Base-by-base conservation (phyloP, 1,140 invertebrate genomes). In the Bombus waltoni region DNA sequence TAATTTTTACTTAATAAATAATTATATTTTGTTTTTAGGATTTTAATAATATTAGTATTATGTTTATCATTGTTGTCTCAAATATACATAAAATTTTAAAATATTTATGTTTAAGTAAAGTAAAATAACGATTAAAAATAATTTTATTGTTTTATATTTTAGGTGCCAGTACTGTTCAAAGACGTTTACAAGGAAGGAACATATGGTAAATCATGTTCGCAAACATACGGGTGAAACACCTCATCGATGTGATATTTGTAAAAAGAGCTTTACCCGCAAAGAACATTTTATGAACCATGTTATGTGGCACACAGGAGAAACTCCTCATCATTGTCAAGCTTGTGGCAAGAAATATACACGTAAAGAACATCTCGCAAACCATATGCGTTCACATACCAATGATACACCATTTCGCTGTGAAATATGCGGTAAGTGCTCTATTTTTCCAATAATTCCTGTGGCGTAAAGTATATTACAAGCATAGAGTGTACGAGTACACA, bases 351-450 rank as follows among this genome's bases (percentile, higher is more conserved):
- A 97, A 92, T 97, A 97, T 94, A 97, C 97, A 76, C 96, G 97
- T 84, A 97, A 97, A 94, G 97, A 97, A 93, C 97, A 97, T 95
- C 96, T 97, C 91, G 96, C 96, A 85, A 97, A 97, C 94, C 97
- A 97, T 94, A 97, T 97, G 96, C 96, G 97, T 80, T 97, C 97
- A 66, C 97, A 97, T 93, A 98, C 98, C 85, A 98, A 98, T 89
- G 98, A 98, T 93, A 97, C 97, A 70, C 97, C 97, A 83, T 97
- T 97, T 94, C 96, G 97, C 90, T 98, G 97, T 94, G 97, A 98
- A 94, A 97, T 97, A 93, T 98, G 98, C 95, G 97, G 97, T 93
- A 95, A 96, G 93, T 94, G 71, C 42, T 65, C 2, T 47, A 80
- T 53, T 66, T 75, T 47, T 35, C 28, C 13, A 59, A n/a, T 75